Conservation (phyloP, 2,113 vertebrate species). For the Corynorhinus townsendii region DNA sequence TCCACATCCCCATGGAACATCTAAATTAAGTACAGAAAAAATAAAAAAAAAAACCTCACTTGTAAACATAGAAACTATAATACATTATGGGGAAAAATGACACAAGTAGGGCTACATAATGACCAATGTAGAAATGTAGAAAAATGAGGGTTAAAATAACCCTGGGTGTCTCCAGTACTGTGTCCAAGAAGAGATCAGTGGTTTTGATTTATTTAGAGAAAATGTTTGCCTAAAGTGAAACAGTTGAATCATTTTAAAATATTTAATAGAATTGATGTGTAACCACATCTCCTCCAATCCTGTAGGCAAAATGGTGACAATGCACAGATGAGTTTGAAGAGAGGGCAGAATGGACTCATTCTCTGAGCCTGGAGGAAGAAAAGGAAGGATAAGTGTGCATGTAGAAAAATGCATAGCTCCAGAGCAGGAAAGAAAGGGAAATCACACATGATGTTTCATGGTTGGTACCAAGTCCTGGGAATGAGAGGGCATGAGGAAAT, state of each 20-base stretch:
- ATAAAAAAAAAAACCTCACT: neutral
- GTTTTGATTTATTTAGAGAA: neutral
- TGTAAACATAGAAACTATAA: neutral
- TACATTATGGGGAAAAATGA: neutral
- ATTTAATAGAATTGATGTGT: neutral
- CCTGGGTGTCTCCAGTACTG: neutral
- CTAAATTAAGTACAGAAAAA: neutral
- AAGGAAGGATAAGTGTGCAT: neutral
- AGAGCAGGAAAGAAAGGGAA: neutral
- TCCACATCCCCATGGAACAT: neutral
- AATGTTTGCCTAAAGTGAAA: neutral
- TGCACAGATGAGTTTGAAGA: neutral
- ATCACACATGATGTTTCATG: accelerated
- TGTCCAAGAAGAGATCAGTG: neutral
- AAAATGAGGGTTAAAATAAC: neutral
- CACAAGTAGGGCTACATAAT: neutral
- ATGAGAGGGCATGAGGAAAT: neutral
- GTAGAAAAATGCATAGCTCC: neutral
- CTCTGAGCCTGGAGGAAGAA: neutral
- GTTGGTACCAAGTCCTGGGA: neutral
- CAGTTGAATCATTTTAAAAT: neutral
- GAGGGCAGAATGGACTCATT: neutral
- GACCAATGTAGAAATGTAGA: neutral
- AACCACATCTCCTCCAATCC: neutral
- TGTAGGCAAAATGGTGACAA: too few species aligned